Evolutionary conservation across 2,888 invertebrate genomes (phyloP), one percentile per base, ranked within the genome.

Genomic region (Cloeon dipterum): DNA sequence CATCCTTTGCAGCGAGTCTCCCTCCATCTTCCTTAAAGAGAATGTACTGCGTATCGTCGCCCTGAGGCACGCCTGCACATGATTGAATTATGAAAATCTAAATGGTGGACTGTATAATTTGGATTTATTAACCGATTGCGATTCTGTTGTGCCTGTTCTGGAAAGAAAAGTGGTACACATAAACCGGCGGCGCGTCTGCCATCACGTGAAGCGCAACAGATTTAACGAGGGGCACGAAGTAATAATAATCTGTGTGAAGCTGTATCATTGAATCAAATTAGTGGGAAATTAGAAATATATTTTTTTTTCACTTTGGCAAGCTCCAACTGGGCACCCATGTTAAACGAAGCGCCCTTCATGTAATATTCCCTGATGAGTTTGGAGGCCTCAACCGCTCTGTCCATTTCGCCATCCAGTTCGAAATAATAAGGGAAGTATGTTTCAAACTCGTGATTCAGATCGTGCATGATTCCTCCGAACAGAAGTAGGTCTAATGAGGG

Each of bases 131-230:
- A 16, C 26, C 25, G 25, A 13, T 4, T n/a, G 33, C 33, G 16
- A 36, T 3, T 10, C 4, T 20, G 36, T 18, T 16, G 8, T 36
- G 36, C 21, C 38, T 32, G 26, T 25, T 26, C 20, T 38, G 23
- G n/a, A 34, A 38, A 14, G 38, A 38, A 19, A 34, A 38, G 26
- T 38, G 34, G 18, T 38, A 38, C 4, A 23, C 23, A 25, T 38
- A 38, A n/a, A 38, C 17, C 23, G 38, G 38, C 4, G 38, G 18
- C 25, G 34, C 21, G 23, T 34, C 33, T 18, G 5, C 33, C 19
- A 25, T 33, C 4, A 25, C 14, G 17, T 38, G 33, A 3, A 8
- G n/a, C 10, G 32, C 33, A 8, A 32, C 26, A n/a, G 33, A 38
- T 7, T 38, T 13, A 3, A 38, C 33, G 8, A 38, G 13, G 23